Conservation (phyloP, 2,888 invertebrate genomes). For the Reticulitermes lucifugus region DNA sequence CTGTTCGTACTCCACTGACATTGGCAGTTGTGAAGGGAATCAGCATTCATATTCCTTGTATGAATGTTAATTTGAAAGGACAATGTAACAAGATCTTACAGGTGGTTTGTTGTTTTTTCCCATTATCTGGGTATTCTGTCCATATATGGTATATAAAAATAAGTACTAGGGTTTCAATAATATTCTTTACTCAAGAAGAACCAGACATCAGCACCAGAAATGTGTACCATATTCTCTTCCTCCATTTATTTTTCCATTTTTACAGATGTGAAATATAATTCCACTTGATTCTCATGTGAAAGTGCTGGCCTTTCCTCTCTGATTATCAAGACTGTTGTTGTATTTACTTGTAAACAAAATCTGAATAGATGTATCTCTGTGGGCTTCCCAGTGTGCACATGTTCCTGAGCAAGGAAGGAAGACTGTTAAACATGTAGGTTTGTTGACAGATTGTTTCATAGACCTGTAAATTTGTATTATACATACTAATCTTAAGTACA, state of each 20-base stretch:
- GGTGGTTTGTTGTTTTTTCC: no score
- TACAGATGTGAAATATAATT: neutral
- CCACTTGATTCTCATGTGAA: neutral
- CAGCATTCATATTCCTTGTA: no score
- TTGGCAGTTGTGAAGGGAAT: no score
- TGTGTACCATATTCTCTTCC: neutral
- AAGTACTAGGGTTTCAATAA: no score
- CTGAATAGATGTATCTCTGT: neutral
- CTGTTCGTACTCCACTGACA: no score
- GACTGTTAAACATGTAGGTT: conserved; percentile 2
- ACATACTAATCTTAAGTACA: conserved; percentile 10
- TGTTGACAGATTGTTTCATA: conserved; percentile 21
- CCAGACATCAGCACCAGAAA: neutral
- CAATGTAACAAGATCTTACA: no score
- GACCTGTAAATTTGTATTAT: conserved; percentile 22
- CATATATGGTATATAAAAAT: no score
- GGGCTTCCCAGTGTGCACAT: neutral
- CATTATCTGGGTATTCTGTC: no score
- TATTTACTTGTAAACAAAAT: neutral
- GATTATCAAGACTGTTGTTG: neutral
- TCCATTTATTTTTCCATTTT: neutral
- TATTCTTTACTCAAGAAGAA: no score
- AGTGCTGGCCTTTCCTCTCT: neutral
- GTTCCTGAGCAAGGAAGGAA: neutral
- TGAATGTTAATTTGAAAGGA: no score